A percentile compares a stretch with the other conserved stretches of the same genome.
phyloP scores from a whole-genome alignment of 2,888 invertebrate genomes.

The Cryptosula pallasiana region DNA sequence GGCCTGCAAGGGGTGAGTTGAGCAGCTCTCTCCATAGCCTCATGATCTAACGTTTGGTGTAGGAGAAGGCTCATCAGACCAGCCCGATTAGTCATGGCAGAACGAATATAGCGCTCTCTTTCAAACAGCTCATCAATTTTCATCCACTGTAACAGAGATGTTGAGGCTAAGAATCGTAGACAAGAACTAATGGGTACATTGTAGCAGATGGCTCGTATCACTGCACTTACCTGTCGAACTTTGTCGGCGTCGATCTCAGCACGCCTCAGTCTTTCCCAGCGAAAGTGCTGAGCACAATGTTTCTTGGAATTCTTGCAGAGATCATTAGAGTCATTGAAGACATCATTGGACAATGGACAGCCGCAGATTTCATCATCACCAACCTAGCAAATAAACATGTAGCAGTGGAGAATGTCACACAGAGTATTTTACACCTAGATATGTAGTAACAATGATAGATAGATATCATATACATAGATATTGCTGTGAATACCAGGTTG shows the following conservation, averaged over 20 bases:
- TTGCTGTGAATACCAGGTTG: no score
- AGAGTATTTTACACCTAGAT: no score
- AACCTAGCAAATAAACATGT: no score
- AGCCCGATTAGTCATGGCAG: constrained; percentile 69
- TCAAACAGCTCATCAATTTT: constrained; percentile 88
- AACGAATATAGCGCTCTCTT: constrained; percentile 80
- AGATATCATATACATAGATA: no score
- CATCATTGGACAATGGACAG: constrained; percentile 77
- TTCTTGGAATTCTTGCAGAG: constrained; percentile 85
- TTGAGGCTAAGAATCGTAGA: no score
- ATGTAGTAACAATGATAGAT: no score
- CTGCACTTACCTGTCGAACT: constrained; percentile 56
- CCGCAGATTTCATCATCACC: constrained; percentile 71
- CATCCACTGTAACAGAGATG: constrained; percentile 90
- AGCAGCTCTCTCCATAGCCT: constrained; percentile 53
- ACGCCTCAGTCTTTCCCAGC: constrained; percentile 89
- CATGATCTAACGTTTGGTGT: constrained; percentile 94
- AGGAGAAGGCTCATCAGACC: constrained; percentile 88
- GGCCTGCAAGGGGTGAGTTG: no score
- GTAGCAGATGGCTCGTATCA: no score
- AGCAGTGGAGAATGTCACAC: no score
- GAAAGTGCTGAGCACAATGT: constrained; percentile 81
- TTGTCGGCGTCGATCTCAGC: constrained; percentile 92
- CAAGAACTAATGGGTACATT: no score
- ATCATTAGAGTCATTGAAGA: constrained; percentile 77